Evolutionary conservation across 2,797 vertebrate genomes (phyloP).

Genomic region (Myotis findleyi): DNA sequence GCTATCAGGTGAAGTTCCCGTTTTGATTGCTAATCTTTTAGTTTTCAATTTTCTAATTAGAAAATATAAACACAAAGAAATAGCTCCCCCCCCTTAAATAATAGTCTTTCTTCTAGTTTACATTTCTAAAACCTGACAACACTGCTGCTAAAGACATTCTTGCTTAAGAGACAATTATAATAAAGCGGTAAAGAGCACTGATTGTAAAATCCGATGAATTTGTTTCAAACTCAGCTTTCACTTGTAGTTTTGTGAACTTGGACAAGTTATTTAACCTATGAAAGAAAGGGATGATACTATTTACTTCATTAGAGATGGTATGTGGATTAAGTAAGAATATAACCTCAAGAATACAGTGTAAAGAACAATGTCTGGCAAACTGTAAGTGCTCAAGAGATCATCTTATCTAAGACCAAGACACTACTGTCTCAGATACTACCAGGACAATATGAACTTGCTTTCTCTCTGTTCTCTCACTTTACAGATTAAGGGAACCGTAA

Average conservation of each 20-base stretch:
- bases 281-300: background rate
- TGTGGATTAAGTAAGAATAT: background rate
- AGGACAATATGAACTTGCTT: background rate
- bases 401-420: background rate
- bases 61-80: conserved; percentile 18
- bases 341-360: background rate
- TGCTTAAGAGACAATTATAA: background rate
- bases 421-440: background rate
- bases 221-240: conserved; percentile 30
- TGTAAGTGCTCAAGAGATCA: background rate
- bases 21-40: conserved; percentile 3
- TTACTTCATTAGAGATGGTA: background rate
- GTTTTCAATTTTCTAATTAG: conserved; percentile 44
- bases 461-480: background rate
- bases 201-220: conserved; percentile 49
- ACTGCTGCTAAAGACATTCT: background rate
- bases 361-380: background rate
- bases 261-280: conserved; percentile 8
- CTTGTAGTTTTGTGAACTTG: background rate
- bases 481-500: background rate
- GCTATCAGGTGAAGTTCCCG: background rate
- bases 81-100: background rate
- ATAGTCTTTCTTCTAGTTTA: conserved; percentile 1
- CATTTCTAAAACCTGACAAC: conserved; percentile 43
- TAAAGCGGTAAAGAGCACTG: background rate